Conservation (phyloP, 2,888 invertebrate species). For the Dryococelus australis region DNA sequence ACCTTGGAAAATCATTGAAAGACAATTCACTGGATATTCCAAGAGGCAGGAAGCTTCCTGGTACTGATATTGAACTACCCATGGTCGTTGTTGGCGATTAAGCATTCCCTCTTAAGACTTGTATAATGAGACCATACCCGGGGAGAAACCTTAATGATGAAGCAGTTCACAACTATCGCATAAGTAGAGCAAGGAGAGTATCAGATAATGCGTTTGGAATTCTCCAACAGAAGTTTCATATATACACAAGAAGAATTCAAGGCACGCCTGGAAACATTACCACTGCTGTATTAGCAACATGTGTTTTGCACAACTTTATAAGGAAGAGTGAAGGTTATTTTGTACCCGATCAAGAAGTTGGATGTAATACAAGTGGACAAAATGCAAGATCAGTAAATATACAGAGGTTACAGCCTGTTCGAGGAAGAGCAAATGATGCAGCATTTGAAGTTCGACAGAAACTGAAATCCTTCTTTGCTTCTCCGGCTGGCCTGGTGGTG, state of each 20-base stretch:
- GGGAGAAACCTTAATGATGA: conserved; percentile 22
- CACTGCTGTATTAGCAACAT: neutral
- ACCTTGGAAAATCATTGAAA: neutral
- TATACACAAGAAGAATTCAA: conserved; percentile 20
- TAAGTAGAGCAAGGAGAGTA: conserved; percentile 4
- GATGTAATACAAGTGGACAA: neutral
- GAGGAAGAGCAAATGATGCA: conserved; percentile 16
- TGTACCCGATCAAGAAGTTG: conserved; percentile 13
- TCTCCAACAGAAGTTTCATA: neutral
- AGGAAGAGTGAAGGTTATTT: neutral
- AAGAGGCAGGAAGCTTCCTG: neutral
- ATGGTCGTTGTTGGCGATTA: conserved; percentile 23
- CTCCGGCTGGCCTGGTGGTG: conserved; percentile 18
- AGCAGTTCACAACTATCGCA: neutral
- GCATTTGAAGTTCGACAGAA: conserved; percentile 21
- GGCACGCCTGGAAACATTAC: conserved; percentile 17
- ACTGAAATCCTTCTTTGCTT: neutral
- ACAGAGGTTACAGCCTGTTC: conserved; percentile 21
- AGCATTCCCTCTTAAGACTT: conserved; percentile 12
- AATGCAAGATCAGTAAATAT: neutral
- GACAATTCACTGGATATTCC: neutral
- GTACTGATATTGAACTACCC: neutral
- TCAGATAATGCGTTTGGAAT: neutral
- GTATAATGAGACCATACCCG: neutral
- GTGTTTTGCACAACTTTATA: neutral